Conservation (phyloP, 2,888 invertebrate species). For the Pristionchus exspectatus region DNA sequence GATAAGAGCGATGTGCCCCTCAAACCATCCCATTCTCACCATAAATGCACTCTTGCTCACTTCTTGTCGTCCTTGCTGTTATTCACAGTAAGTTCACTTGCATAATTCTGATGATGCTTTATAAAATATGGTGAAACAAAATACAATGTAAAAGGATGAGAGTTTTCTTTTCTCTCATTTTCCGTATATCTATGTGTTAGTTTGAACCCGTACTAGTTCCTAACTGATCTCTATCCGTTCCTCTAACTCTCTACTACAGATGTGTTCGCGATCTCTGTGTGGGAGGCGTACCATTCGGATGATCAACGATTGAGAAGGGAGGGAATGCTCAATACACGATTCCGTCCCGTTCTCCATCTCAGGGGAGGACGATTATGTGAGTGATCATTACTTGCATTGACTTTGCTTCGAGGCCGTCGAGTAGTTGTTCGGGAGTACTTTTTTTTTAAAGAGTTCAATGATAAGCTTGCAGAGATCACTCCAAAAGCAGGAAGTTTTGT, state of each 20-base stretch:
- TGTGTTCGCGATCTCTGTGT: constrained; percentile 56
- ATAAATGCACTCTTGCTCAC: background rate
- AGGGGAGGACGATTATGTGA: constrained; percentile 53
- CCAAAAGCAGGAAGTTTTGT: background rate
- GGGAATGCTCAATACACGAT: constrained; percentile 48
- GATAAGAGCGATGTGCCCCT: background rate
- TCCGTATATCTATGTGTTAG: background rate
- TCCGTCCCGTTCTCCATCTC: constrained; percentile 44
- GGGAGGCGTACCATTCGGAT: constrained; percentile 51
- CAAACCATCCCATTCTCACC: background rate
- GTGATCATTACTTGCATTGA: background rate
- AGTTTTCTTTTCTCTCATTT: too few species aligned
- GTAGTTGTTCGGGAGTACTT: too few species aligned
- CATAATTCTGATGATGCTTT: background rate
- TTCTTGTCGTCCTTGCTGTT: background rate
- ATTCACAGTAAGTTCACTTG: background rate
- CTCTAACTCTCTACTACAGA: background rate
- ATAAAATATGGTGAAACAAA: too few species aligned
- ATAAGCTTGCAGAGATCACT: constrained; percentile 2
- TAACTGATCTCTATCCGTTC: background rate
- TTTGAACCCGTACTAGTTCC: background rate
- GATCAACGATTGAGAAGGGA: constrained; percentile 15
- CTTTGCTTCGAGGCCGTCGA: too few species aligned
- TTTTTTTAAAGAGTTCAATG: too few species aligned
- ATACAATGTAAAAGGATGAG: too few species aligned